phyloP scores from a whole-genome alignment of 2,113 vertebrate genomes.

The Hirundichthys speculiger region DNA sequence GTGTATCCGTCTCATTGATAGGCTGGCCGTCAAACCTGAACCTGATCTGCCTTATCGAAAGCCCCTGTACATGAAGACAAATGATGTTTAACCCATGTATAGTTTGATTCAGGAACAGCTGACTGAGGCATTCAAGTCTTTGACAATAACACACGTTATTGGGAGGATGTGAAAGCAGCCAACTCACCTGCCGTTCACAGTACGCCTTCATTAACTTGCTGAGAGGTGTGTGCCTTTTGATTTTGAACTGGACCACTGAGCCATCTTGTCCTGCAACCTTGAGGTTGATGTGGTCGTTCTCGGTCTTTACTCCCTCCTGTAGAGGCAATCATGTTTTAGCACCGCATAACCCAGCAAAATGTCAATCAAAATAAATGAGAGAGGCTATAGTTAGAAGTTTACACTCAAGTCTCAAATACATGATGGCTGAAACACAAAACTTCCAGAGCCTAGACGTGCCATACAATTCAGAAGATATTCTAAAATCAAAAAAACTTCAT shows the following conservation, averaged over 20 bases:
- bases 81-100: neutral
- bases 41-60: conserved; percentile 87
- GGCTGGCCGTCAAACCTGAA: conserved; percentile 88
- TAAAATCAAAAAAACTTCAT: too few species aligned
- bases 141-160: neutral
- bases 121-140: neutral
- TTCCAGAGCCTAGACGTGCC: too few species aligned
- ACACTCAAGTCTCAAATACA: too few species aligned
- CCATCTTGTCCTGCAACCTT: conserved; percentile 94
- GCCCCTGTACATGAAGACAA: conserved; percentile 70
- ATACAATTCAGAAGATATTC: too few species aligned
- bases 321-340: conserved; percentile 12
- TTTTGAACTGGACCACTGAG: conserved; percentile 94
- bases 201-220: conserved; percentile 96
- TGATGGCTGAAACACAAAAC: too few species aligned
- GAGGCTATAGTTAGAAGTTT: too few species aligned
- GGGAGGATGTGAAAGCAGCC: neutral
- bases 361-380: too few species aligned
- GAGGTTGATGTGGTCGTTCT: conserved; percentile 94
- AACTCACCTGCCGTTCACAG: conserved; percentile 91
- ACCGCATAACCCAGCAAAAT: too few species aligned
- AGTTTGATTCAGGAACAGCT: neutral
- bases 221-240: conserved; percentile 92
- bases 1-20: conserved; percentile 86
- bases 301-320: conserved; percentile 91